A percentile compares a stretch with the other conserved stretches of the same genome.
Evolutionary conservation across 2,888 invertebrate genomes (phyloP).

Genomic region (Pocota personata): DNA sequence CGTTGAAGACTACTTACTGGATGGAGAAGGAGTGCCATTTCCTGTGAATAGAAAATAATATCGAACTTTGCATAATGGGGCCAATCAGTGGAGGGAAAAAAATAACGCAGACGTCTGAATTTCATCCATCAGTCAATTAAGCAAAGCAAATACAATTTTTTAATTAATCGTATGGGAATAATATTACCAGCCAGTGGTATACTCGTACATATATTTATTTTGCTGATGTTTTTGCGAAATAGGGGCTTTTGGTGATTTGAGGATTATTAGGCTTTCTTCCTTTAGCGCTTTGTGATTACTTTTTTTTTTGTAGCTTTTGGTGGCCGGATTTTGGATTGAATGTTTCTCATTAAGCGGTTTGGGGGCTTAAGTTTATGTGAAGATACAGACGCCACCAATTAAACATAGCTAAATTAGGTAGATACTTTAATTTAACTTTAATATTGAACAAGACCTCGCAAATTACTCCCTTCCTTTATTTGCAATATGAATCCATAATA

Average conservation of each 20-base stretch:
- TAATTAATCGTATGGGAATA: slow-evolving; percentile 9
- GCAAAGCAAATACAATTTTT: background rate
- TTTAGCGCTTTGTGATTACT: background rate
- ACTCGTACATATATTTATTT: background rate
- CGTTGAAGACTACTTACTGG: background rate
- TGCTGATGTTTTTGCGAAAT: background rate
- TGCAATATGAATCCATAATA: too few species aligned
- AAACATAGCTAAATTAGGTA: too few species aligned
- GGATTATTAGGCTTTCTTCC: background rate
- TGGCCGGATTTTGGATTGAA: too few species aligned
- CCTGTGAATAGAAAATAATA: slow-evolving; percentile 10
- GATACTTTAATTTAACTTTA: too few species aligned
- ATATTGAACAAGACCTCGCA: too few species aligned
- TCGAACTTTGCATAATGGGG: slow-evolving; percentile 38
- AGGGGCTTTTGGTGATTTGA: background rate
- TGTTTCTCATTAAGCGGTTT: too few species aligned
- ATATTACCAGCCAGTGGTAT: background rate
- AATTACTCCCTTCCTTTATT: too few species aligned
- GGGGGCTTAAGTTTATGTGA: too few species aligned
- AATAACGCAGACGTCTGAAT: slow-evolving; percentile 18
- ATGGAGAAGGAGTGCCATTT: background rate
- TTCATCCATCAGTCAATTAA: slow-evolving; percentile 13
- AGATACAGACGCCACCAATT: too few species aligned
- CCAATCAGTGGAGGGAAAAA: slow-evolving; percentile 7
- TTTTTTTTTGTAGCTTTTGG: background rate